These are phyloP conservation scores for Xylocopa sonorina DNA, from an alignment of 1,140 invertebrate species.

Conservation along the genomic window DNA sequence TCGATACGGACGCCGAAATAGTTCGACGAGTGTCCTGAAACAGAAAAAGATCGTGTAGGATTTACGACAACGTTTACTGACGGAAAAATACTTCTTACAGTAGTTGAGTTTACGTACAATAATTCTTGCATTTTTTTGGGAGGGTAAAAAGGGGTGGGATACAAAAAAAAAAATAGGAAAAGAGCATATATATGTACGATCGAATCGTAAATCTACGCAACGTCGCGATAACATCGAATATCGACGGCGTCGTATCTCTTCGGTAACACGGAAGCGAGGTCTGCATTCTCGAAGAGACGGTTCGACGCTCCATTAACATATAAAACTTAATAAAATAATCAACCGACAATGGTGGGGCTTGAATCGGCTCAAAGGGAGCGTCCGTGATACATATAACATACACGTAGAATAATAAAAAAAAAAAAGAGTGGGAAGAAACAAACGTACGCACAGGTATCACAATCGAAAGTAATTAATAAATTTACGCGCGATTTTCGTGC, in stretches of 20 bases:
- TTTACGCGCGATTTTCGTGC: constrained; percentile 26
- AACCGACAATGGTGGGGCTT: constrained; percentile 71
- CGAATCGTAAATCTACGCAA: constrained; percentile 9
- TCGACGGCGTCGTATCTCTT: constrained; percentile 10
- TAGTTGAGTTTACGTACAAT: constrained; percentile 65
- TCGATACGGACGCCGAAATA: too few species aligned
- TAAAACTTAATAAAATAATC: constrained; percentile 70
- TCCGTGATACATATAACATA: background rate
- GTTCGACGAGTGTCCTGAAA: too few species aligned
- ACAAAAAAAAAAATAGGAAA: constrained; percentile 2
- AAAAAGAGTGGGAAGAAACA: background rate
- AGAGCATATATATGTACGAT: constrained; percentile 8
- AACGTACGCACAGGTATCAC: constrained; percentile 28
- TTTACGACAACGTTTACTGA: constrained; percentile 73
- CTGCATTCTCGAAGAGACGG: constrained; percentile 15
- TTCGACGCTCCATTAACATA: constrained; percentile 11
- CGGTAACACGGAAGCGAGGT: constrained; percentile 25
- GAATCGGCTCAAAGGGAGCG: constrained; percentile 44
- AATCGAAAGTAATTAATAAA: constrained; percentile 44
- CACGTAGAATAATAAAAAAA: background rate
- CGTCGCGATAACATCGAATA: constrained; percentile 1
- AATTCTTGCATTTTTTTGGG: constrained; percentile 51
- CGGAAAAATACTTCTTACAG: constrained; percentile 63
- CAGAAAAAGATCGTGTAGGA: background rate
- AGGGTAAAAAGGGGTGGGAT: background rate